phyloP scores from a whole-genome alignment of 2,888 invertebrate genomes.

The Campaea margaritaria region DNA sequence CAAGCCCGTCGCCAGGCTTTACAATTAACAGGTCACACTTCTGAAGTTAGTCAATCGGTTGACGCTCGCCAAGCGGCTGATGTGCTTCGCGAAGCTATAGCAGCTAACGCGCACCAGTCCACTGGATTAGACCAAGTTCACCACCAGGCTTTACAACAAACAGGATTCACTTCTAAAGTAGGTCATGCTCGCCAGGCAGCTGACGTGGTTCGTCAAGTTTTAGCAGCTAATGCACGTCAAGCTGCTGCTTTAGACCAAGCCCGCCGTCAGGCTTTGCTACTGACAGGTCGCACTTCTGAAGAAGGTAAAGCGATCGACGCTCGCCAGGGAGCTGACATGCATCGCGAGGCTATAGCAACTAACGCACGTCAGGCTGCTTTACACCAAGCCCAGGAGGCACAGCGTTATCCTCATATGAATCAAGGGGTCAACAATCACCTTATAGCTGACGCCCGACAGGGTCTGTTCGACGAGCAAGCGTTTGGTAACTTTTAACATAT shows the following conservation, averaged over 20 bases:
- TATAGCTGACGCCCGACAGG: not conserved
- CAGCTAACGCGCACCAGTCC: not conserved
- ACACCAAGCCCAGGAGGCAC: not conserved
- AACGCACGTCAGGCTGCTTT: slow-evolving; percentile 1
- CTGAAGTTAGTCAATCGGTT: not conserved
- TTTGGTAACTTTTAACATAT: too few relatives aligned
- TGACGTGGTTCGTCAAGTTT: not conserved
- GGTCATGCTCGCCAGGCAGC: not conserved
- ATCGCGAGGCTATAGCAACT: not conserved
- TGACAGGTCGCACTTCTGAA: too few relatives aligned
- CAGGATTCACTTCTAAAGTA: too few relatives aligned
- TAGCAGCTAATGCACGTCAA: not conserved
- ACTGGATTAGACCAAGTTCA: not conserved
- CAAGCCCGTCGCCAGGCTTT: not conserved
- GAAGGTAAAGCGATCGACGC: too few relatives aligned
- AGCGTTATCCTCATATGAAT: not conserved
- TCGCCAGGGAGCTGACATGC: too few relatives aligned
- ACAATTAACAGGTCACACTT: not conserved
- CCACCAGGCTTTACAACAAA: not conserved
- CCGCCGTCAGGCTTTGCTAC: not conserved
- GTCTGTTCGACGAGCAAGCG: too few relatives aligned
- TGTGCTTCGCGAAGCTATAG: not conserved
- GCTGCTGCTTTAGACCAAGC: not conserved
- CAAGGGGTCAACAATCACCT: not conserved
- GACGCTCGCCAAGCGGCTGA: not conserved